Base-by-base conservation (phyloP, 2,888 invertebrate genomes). In the Mantis religiosa region DNA sequence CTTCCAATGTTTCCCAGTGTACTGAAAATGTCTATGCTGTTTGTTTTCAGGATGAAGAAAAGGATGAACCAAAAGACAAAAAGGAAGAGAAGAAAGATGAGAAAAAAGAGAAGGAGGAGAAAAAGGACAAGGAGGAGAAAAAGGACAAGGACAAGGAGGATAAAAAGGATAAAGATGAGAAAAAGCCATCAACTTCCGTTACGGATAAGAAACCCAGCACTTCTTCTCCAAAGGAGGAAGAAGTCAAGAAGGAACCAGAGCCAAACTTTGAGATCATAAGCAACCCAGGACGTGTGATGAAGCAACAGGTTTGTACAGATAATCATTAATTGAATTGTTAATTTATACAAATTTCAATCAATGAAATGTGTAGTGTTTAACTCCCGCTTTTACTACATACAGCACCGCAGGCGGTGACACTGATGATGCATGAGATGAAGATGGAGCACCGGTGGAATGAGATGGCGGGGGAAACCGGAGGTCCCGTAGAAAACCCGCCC, bases 201-300 rank as follows among this genome's bases (percentile, higher is more conserved):
- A 28, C 25, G 20, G 87, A 87, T 89, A 92, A 93, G 47, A 87
- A 87, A 82, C 82, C 87, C 4, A 8, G 82, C n/a, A 34, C 82
- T 9, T n/a, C 27, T 1, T 41, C 41, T 12, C 41, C 82, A 71
- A 93, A 93, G 87, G 93, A 94, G 90, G 94, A 94, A 89, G 94
- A 95, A 89, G 94, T 94, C 91, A 94, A 94, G 91, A 94, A 94
- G 92, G 99, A 99, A 92, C 97, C 98, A 0, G 99, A 99, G 92
- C 97, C 99, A 0, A 96, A 94, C 90, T 98, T 97, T 93, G 98
- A 99, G 93, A 96, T 98, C 91, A 94, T 99, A 84, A 96, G 96
- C 91, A 99, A 99, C 94, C 99, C 99, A 0, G 98, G 98, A 0
- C 96, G 99, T 89, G 96, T 98, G 1, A 96, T 99, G 95, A 96